Conservation (phyloP, 2,888 invertebrate genomes). For the Noctua fimbriata region DNA sequence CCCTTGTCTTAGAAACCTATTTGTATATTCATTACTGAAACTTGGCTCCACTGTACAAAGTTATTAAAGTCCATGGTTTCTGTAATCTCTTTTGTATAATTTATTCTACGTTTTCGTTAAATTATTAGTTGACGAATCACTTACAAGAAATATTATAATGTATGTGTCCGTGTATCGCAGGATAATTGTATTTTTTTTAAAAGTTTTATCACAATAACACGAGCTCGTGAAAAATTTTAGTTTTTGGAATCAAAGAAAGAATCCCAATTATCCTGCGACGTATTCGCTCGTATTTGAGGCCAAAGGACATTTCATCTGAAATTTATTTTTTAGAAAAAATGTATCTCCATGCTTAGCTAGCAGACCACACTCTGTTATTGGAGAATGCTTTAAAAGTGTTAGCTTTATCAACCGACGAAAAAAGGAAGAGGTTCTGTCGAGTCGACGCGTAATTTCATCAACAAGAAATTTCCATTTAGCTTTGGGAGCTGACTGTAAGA, state of each 20-base stretch:
- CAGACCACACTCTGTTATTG: background rate
- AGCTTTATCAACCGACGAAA: background rate
- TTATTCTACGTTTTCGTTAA: background rate
- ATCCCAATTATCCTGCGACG: background rate
- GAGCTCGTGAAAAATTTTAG: background rate
- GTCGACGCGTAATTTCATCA: background rate
- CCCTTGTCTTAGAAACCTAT: constrained; percentile 20
- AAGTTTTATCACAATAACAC: background rate
- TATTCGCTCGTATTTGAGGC: background rate
- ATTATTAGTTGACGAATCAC: background rate
- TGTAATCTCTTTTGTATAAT: background rate
- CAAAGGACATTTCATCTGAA: background rate
- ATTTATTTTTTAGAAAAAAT: no score
- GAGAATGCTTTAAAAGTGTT: background rate
- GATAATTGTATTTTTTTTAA: background rate
- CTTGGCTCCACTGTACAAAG: background rate
- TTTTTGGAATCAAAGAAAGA: background rate
- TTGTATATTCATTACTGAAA: constrained; percentile 1
- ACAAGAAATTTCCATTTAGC: no score
- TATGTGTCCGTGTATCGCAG: background rate
- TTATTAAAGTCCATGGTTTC: background rate
- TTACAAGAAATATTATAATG: background rate
- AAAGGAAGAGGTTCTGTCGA: background rate
- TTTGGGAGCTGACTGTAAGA: no score
- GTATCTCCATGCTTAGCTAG: background rate